A percentile compares a stretch with the other conserved stretches of the same genome.
Evolutionary conservation across 2,888 invertebrate genomes (phyloP).

Genomic region (Melanotus villosus): DNA sequence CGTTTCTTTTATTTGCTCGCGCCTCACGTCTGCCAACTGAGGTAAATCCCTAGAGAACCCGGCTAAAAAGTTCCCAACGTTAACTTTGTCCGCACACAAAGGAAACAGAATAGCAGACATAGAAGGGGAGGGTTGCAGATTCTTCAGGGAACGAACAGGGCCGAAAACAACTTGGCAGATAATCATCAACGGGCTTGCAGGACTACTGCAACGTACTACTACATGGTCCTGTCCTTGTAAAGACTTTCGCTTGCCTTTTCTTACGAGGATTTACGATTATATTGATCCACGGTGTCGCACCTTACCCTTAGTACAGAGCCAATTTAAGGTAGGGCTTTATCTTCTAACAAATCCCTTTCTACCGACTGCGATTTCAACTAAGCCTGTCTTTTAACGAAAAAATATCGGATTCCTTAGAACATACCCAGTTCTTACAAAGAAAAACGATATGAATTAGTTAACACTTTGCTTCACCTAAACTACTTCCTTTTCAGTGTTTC

Average conservation of each 20-base stretch:
- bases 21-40: slow-evolving; percentile 62
- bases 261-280: slow-evolving; percentile 54
- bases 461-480: not conserved
- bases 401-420: slow-evolving; percentile 31
- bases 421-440: not conserved
- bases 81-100: slow-evolving; percentile 63
- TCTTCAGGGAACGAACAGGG: slow-evolving; percentile 43
- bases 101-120: slow-evolving; percentile 57
- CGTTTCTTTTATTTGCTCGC: slow-evolving; percentile 63
- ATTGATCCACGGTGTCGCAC: slow-evolving; percentile 56
- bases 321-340: slow-evolving; percentile 61
- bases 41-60: slow-evolving; percentile 63
- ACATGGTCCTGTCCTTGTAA: slow-evolving; percentile 39
- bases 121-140: slow-evolving; percentile 51
- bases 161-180: slow-evolving; percentile 55
- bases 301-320: slow-evolving; percentile 52
- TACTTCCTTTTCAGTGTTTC: not conserved
- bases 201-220: slow-evolving; percentile 41
- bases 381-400: slow-evolving; percentile 50
- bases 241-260: slow-evolving; percentile 50
- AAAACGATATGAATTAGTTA: not conserved
- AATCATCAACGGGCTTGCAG: slow-evolving; percentile 56
- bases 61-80: slow-evolving; percentile 64
- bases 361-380: slow-evolving; percentile 53
- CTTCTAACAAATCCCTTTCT: slow-evolving; percentile 61